Conservation (phyloP, 2,888 invertebrate genomes). For the Drosophila nigricruria region DNA sequence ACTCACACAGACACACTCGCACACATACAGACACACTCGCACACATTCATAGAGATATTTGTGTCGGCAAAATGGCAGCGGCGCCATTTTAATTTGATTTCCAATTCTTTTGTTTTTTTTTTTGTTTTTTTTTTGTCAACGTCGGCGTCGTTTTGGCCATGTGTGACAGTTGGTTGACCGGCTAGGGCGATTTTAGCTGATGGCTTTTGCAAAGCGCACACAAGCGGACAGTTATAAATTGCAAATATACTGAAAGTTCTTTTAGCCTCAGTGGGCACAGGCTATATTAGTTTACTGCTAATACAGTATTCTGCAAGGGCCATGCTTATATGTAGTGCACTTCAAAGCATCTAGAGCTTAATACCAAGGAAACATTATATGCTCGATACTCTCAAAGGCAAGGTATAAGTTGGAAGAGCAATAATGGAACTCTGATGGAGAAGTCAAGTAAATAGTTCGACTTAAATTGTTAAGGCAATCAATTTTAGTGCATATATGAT, state of each 20-base stretch:
- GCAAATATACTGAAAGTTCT: conserved; percentile 40
- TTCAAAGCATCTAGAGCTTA: no score
- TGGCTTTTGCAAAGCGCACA: conserved; percentile 30
- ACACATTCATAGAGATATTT: conserved; percentile 34
- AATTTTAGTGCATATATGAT: not conserved
- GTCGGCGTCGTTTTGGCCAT: conserved; percentile 65
- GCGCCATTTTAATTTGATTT: conserved; percentile 78
- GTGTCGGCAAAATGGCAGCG: conserved; percentile 54
- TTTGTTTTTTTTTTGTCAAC: conserved; percentile 21
- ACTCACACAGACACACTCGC: conserved; percentile 6
- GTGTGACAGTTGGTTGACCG: conserved; percentile 67
- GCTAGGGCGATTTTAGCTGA: conserved; percentile 64
- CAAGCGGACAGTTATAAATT: conserved; percentile 47
- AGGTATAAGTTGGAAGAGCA: not conserved
- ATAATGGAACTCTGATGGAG: not conserved
- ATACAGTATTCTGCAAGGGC: not conserved
- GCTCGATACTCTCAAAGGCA: not conserved
- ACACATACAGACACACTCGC: not conserved
- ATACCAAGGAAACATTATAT: not conserved
- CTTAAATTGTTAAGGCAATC: not conserved
- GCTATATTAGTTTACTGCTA: conserved; percentile 8
- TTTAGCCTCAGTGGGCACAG: conserved; percentile 22
- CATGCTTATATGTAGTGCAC: not conserved
- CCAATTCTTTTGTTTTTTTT: conserved; percentile 28
- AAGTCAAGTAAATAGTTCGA: not conserved